phyloP scores from a whole-genome alignment of 92 coral and sea anemone species.

The Epizoanthus ramosus region DNA sequence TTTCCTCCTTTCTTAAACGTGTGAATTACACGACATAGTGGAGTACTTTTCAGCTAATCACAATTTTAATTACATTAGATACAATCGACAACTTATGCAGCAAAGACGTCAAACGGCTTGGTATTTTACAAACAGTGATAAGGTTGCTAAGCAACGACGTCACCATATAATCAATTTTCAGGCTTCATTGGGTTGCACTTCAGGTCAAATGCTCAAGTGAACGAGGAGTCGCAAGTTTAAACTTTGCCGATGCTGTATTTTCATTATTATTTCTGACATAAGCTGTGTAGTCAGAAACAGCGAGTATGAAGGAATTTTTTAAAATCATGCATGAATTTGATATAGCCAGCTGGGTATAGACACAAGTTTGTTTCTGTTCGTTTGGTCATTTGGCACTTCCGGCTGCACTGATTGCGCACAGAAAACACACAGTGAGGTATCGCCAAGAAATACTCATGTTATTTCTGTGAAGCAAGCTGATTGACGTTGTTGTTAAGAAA shows the following conservation, averaged over 20 bases:
- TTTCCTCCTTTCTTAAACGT: too few relatives aligned
- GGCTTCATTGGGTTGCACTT: too few relatives aligned
- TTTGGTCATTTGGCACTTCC: constrained; percentile 4
- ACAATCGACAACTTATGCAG: too few relatives aligned
- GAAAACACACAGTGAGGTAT: neutral
- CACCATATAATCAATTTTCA: neutral
- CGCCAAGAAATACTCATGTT: neutral
- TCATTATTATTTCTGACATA: neutral
- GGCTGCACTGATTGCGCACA: neutral
- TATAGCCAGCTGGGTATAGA: neutral
- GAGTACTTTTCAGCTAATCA: too few relatives aligned
- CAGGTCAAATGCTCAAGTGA: neutral
- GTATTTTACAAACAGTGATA: neutral
- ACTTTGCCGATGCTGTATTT: neutral
- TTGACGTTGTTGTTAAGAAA: neutral
- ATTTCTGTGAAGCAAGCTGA: neutral
- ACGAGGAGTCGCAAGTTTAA: neutral
- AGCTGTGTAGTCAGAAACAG: neutral
- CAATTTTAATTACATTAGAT: too few relatives aligned
- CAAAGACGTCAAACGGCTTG: too few relatives aligned
- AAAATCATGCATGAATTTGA: neutral
- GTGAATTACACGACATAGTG: too few relatives aligned
- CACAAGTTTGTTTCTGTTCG: neutral
- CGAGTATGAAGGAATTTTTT: constrained; percentile 10
- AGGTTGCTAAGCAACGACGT: constrained; percentile 1